These are phyloP conservation scores for Laticauda colubrina DNA, from an alignment of 2,113 vertebrate species.

Conservation along the genomic window DNA sequence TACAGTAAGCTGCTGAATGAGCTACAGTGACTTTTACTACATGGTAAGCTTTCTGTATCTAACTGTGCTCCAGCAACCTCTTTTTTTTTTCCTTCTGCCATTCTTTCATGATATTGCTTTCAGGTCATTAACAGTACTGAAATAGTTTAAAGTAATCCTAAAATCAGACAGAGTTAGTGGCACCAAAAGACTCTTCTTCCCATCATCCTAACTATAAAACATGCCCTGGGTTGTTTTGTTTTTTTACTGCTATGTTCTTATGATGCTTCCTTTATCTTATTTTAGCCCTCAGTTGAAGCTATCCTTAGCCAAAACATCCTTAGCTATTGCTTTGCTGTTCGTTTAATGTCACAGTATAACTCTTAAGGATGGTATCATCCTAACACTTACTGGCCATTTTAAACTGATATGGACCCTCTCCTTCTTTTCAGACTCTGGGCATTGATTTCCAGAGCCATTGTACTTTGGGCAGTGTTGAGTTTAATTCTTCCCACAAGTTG, in stretches of 20 bases:
- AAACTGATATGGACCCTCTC: neutral
- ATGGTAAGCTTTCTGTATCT: neutral
- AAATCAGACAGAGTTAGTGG: neutral
- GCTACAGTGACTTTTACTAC: neutral
- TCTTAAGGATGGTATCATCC: neutral
- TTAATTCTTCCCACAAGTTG: neutral
- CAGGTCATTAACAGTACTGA: neutral
- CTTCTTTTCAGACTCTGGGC: neutral
- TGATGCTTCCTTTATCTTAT: neutral
- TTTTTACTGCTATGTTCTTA: neutral
- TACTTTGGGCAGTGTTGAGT: neutral
- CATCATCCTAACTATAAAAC: neutral
- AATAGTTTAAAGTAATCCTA: neutral
- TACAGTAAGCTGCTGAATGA: neutral
- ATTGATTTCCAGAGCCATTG: neutral
- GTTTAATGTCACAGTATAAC: neutral
- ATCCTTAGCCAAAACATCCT: neutral
- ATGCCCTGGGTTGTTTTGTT: no score
- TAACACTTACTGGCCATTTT: neutral
- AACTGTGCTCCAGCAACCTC: neutral
- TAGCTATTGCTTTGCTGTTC: neutral
- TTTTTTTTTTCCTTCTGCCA: neutral
- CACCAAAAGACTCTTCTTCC: neutral
- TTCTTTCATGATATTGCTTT: neutral
- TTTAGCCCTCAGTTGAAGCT: neutral